Conservation (phyloP, 1,140 invertebrate genomes). For the Microplitis mediator region DNA sequence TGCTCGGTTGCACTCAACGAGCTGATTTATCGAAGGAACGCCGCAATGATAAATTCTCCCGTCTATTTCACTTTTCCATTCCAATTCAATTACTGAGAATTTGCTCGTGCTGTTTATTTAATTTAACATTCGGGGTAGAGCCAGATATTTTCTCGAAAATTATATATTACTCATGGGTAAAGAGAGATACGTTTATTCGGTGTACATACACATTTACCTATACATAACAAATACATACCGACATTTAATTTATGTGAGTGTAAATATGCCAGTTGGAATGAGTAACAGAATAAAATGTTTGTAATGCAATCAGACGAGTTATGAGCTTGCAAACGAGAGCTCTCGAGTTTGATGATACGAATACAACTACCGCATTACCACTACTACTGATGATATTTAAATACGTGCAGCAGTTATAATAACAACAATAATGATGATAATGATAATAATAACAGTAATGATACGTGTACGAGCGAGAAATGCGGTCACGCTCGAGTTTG, state of each 20-base stretch:
- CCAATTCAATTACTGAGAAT: constrained; percentile 22
- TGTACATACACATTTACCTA: no score
- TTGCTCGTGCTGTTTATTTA: constrained; percentile 12
- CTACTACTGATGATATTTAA: no score
- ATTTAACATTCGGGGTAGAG: constrained; percentile 9
- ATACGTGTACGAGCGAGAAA: constrained; percentile 13
- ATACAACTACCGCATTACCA: no score
- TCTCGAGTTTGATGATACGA: background rate
- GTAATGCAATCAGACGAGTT: constrained; percentile 10
- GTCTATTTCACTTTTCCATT: constrained; percentile 26
- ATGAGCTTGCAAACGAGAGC: constrained; percentile 17
- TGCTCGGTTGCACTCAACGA: constrained; percentile 13
- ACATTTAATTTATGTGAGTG: no score
- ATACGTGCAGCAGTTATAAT: no score
- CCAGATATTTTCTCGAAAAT: background rate
- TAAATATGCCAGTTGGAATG: background rate
- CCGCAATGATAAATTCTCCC: constrained; percentile 20
- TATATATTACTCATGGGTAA: background rate
- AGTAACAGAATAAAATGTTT: background rate
- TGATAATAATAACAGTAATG: no score
- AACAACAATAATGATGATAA: no score
- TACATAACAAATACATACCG: no score
- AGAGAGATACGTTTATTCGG: background rate
- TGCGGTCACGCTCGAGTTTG: constrained; percentile 41
- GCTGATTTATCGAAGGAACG: constrained; percentile 26